Evolutionary conservation across 2,797 vertebrate genomes (phyloP).

Genomic region (Acanthis flammea): DNA sequence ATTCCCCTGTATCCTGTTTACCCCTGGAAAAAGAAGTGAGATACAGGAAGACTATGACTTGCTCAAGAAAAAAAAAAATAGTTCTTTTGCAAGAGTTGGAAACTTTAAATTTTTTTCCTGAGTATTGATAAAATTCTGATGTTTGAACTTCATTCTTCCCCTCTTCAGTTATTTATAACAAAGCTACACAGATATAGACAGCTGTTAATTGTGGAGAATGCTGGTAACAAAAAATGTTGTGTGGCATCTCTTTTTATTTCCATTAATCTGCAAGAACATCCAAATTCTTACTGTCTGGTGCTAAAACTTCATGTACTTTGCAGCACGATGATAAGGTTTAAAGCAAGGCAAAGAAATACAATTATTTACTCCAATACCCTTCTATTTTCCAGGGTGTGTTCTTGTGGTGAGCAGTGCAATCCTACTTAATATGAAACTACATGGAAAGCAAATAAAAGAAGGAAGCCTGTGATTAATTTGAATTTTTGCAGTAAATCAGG

Average conservation of each 20-base stretch:
- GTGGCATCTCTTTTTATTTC: not conserved
- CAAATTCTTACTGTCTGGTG: not conserved
- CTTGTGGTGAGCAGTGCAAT: not conserved
- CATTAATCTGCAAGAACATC: not conserved
- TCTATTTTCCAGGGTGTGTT: not conserved
- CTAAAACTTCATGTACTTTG: not conserved
- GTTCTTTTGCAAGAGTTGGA: not conserved
- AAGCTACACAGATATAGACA: not conserved
- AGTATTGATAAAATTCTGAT: not conserved
- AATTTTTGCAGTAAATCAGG: conserved; percentile 1
- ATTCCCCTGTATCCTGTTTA: not conserved
- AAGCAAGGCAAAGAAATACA: not conserved
- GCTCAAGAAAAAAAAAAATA: not conserved
- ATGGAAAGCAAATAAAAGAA: not conserved
- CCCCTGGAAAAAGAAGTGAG: not conserved
- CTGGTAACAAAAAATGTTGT: not conserved
- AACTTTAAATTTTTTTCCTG: not conserved
- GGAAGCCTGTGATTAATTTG: not conserved
- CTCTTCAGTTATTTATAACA: not conserved
- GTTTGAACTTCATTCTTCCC: not conserved
- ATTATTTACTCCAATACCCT: not conserved
- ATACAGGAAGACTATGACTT: not conserved
- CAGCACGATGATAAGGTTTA: not conserved
- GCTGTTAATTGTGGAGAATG: not conserved
- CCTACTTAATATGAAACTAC: not conserved